Evolutionary conservation across 2,113 vertebrate species (phyloP), one percentile per base, ranked within the genome.

Genomic region (Talpa occidentalis): DNA sequence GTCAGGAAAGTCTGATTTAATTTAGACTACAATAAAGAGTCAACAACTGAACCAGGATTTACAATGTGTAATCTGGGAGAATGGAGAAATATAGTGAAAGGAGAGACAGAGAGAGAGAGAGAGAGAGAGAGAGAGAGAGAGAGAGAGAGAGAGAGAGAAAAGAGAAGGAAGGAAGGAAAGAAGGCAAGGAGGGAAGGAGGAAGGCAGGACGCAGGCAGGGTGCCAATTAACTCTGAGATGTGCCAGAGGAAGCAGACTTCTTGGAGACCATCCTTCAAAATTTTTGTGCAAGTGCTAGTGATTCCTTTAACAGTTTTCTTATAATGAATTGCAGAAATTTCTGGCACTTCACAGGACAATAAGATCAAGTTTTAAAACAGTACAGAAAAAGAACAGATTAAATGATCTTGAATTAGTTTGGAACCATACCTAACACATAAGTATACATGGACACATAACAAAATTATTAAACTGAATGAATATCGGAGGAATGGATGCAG

Each of bases 371-470:
- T 90, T 85, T 94, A 83, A 81, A 42, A 37, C 0, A 77, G 14
- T n/a, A 35, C 1, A 59, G 78, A 88, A 78, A 93, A 89, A 44
- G 44, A 32, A 81, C 11, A 42, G 52, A 74, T 37, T 6, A 21
- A 87, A 86, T 90, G 17, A 91, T 70, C 22, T 15, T 93, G 42
- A 93, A 85, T 88, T 86, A 32, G 6, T 77, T 89, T 82, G 78
- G n/a, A 94, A 30, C 32, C 49, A 78, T 19, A 78, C 0, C 24
- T 60, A 3, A 26, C 59, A 60, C 59, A 60, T 60, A 60, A 24
- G 24, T 26, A 26, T 60, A 26, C 12, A 56, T 60, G 72, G 32
- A 87, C 19, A 78, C 26, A 56, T 26, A n/a, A 64, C 21, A 37
- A 44, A 85, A 76, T 60, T 66, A 72, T 81, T 78, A 92, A 86